Percentiles rank a stretch among this genome's conserved stretches.
phyloP scores from a whole-genome alignment of 1,140 invertebrate species.

The Atta colombica region DNA sequence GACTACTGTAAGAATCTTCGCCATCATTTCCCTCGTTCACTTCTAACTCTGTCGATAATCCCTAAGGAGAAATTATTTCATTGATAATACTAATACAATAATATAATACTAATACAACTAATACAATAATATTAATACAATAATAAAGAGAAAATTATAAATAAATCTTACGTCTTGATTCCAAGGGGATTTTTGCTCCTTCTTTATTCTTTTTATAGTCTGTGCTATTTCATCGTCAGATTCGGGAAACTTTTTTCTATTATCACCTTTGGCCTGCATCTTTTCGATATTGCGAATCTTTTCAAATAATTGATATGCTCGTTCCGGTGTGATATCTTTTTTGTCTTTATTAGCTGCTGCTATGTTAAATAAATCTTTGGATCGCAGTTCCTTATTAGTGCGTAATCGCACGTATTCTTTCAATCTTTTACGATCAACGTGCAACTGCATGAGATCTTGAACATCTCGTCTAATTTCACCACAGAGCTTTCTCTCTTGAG shows the following conservation, averaged over 20 bases:
- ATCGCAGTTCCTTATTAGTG: constrained; percentile 84
- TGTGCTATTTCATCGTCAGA: constrained; percentile 85
- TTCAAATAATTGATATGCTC: constrained; percentile 86
- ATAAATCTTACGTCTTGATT: constrained; percentile 80
- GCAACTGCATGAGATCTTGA: constrained; percentile 83
- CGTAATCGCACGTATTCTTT: constrained; percentile 84
- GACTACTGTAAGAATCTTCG: constrained; percentile 81
- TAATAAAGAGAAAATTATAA: background rate
- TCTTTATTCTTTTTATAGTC: constrained; percentile 84
- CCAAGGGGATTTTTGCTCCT: constrained; percentile 81
- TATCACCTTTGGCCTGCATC: constrained; percentile 80
- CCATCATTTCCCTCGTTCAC: constrained; percentile 81
- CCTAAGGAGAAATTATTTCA: constrained; percentile 66
- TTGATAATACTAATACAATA: constrained; percentile 29
- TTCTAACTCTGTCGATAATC: constrained; percentile 80
- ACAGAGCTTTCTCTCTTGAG: constrained; percentile 84
- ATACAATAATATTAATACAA: constrained; percentile 19
- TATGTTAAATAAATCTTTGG: constrained; percentile 86
- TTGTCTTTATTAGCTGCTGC: constrained; percentile 85
- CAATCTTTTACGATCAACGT: constrained; percentile 84
- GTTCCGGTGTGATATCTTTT: constrained; percentile 85
- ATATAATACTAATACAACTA: too few relatives aligned
- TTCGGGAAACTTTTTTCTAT: constrained; percentile 83
- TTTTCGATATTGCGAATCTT: constrained; percentile 85
- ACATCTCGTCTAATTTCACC: constrained; percentile 85